Conservation (phyloP, 2,888 invertebrate species). For the Anoplius nigerrimus region DNA sequence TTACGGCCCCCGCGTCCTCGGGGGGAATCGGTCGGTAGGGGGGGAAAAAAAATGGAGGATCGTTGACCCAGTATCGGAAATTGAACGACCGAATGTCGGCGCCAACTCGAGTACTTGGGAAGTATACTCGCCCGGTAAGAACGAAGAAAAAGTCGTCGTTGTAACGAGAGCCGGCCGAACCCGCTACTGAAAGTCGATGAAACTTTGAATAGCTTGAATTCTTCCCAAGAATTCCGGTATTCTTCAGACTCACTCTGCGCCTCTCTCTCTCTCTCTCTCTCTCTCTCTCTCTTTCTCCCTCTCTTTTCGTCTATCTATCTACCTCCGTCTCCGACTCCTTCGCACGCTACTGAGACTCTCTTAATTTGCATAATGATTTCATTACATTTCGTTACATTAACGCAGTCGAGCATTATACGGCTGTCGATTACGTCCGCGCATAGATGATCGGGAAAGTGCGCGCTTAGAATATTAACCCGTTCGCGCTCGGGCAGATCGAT, state of each 20-base stretch:
- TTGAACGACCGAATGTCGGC: slow-evolving; percentile 29
- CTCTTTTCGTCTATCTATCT: neutral
- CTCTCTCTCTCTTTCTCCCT: neutral
- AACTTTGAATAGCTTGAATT: slow-evolving; percentile 14
- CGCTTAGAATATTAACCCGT: neutral
- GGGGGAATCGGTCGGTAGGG: neutral
- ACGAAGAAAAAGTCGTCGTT: slow-evolving; percentile 20
- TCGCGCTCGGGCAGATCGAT: too few species aligned
- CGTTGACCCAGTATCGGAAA: slow-evolving; percentile 34
- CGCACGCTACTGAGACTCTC: too few species aligned
- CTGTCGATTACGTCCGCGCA: slow-evolving; percentile 1
- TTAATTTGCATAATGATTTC: too few species aligned
- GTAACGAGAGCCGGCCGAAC: neutral
- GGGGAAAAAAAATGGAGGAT: slow-evolving; percentile 5
- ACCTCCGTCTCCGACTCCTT: neutral
- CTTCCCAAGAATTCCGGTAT: neutral
- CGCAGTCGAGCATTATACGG: neutral
- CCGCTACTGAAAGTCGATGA: slow-evolving; percentile 16
- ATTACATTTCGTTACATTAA: too few species aligned
- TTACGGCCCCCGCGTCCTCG: neutral
- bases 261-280: neutral
- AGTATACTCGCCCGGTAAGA: slow-evolving; percentile 8
- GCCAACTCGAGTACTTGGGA: slow-evolving; percentile 18
- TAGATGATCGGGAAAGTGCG: too few species aligned
- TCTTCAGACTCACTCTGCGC: neutral